Base-by-base conservation (phyloP, 2,888 invertebrate genomes). In the Caenorhabditis sinica region DNA sequence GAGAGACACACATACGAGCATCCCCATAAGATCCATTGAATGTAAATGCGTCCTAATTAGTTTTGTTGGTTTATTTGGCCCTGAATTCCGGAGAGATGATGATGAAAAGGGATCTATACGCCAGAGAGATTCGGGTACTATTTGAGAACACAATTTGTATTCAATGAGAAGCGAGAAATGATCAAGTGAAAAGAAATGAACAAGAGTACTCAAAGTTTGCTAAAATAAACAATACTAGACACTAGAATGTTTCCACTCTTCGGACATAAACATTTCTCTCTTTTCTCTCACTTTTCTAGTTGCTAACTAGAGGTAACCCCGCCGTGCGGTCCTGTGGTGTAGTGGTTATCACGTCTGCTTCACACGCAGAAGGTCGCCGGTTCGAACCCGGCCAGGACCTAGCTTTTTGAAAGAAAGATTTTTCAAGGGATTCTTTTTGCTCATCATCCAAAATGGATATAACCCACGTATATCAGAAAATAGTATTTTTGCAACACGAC, bases 311-410 rank as follows among this genome's bases (percentile, higher is more conserved):
- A 33, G 6, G 1, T 66, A 4, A 33, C 30, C 33, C 0, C 15
- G 6, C 5, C 23, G 43, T n/a, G 58, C 8, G 76, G 76, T 83
- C 83, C 84, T 85, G 87, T 90, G 85, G 90, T 89, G 89, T 90
- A 89, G 89, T 87, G 90, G 90, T 90, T 89, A 89, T 89, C 90
- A 89, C 88, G 88, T 90, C 88, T 90, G 88, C 89, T 89, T 90
- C 86, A 89, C 90, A 89, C 88, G 89, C 89, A 89, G 89, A 89
- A 90, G 90, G 89, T 89, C 90, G 87, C 87, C 85, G 89, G 89
- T 89, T 89, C 88, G 87, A 89, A 74, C 87, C 89, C 88, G 87
- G 86, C 86, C 85, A 85, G 75, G 86, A 89, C 86, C 86, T 87
- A 82, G 17, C 45, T 56, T 76, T 25, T 63, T 5, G 5, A 15